phyloP scores from a whole-genome alignment of 2,888 invertebrate species.

The Stictocephala bisonia region DNA sequence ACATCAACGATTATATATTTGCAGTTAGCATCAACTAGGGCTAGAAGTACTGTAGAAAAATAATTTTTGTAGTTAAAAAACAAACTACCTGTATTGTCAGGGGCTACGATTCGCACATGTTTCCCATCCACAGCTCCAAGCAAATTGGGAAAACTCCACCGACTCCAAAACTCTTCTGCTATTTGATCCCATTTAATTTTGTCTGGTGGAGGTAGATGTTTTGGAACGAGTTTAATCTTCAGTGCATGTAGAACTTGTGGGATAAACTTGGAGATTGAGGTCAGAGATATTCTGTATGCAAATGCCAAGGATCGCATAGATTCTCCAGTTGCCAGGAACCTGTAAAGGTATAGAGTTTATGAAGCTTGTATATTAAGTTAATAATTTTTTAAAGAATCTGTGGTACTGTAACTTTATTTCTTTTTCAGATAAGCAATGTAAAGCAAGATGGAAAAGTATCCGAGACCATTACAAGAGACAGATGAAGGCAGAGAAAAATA shows the following conservation, averaged over 20 bases:
- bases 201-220: not conserved
- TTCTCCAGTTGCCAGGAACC: slow-evolving; percentile 14
- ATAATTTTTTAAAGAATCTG: too few relatives aligned
- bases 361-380: too few relatives aligned
- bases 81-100: slow-evolving; percentile 13
- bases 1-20: slow-evolving; percentile 11
- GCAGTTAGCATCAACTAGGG: slow-evolving; percentile 21
- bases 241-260: not conserved
- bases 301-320: slow-evolving; percentile 1
- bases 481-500: too few relatives aligned
- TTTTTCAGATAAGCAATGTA: too few relatives aligned
- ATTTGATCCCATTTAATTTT: slow-evolving; percentile 15
- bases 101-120: slow-evolving; percentile 22
- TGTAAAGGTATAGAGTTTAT: too few relatives aligned
- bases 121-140: slow-evolving; percentile 8
- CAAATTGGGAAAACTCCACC: slow-evolving; percentile 20
- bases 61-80: slow-evolving; percentile 8
- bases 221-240: not conserved
- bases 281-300: slow-evolving; percentile 9
- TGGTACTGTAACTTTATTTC: too few relatives aligned
- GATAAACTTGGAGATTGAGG: not conserved
- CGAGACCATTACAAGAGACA: too few relatives aligned
- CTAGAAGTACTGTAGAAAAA: not conserved
- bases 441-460: too few relatives aligned
- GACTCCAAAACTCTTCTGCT: not conserved